phyloP scores from a whole-genome alignment of 2,888 invertebrate species.

The Orthosia incerta region DNA sequence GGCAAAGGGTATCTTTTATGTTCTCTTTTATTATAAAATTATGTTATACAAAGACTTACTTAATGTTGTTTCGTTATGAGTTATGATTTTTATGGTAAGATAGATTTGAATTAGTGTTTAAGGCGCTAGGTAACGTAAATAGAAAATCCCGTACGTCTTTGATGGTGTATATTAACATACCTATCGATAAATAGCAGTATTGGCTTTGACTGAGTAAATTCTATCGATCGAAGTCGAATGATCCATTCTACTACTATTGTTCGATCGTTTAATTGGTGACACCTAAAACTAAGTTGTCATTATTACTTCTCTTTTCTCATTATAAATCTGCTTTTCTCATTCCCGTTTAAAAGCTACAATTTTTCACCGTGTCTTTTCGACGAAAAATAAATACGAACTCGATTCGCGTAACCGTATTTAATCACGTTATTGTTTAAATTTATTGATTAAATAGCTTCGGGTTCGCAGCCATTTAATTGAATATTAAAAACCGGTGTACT shows the following conservation, averaged over 20 bases:
- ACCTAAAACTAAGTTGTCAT: too few species aligned
- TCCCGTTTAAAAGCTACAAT: not conserved
- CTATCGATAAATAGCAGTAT: too few species aligned
- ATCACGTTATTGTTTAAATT: conserved; percentile 48
- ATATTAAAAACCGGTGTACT: conserved; percentile 25
- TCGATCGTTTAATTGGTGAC: too few species aligned
- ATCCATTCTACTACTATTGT: too few species aligned
- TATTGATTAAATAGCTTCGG: conserved; percentile 55
- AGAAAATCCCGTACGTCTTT: not conserved
- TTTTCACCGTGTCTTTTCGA: conserved; percentile 5
- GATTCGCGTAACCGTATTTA: conserved; percentile 21
- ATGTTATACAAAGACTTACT: conserved; percentile 3
- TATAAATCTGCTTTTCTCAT: not conserved
- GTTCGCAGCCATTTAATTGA: conserved; percentile 32
- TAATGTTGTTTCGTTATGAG: too few species aligned
- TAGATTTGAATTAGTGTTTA: too few species aligned
- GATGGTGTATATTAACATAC: too few species aligned
- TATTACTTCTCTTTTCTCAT: not conserved
- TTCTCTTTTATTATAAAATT: conserved; percentile 30
- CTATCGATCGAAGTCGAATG: too few species aligned
- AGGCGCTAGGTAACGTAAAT: too few species aligned
- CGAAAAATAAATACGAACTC: conserved; percentile 23
- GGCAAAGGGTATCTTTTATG: conserved; percentile 31
- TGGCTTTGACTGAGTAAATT: too few species aligned
- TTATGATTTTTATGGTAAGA: too few species aligned